Percentiles rank a stretch among this genome's conserved stretches.
phyloP scores from a whole-genome alignment of 2,113 vertebrate genomes.

The Otis tarda region DNA sequence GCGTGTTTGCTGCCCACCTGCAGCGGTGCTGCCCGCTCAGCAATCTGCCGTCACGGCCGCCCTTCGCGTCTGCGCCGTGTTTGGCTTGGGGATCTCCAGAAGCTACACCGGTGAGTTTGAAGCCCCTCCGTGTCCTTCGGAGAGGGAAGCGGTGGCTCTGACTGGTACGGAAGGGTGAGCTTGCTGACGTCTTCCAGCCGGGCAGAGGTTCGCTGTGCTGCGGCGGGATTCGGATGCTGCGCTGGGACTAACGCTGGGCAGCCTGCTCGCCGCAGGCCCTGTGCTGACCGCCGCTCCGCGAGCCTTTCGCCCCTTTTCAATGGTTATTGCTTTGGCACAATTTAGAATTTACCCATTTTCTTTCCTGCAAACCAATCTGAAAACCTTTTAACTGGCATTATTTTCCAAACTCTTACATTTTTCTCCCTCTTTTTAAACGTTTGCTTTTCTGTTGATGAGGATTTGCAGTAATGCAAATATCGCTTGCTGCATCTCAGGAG shows the following conservation, averaged over 20 bases:
- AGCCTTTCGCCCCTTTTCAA: background rate
- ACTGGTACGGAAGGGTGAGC: rapidly evolving
- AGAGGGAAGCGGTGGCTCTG: background rate
- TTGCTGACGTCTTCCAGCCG: rapidly evolving
- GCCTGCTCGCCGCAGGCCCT: background rate
- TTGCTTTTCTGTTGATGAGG: background rate
- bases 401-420: background rate
- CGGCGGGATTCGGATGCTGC: rapidly evolving
- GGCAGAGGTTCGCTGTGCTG: background rate
- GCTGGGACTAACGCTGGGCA: background rate
- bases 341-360: background rate
- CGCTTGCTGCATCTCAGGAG: background rate
- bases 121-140: rapidly evolving
- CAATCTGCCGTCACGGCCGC: background rate
- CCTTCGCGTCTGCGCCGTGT: background rate
- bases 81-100: background rate
- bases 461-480: background rate
- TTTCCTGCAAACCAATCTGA: background rate
- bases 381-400: background rate
- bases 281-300: rapidly evolving
- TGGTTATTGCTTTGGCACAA: background rate
- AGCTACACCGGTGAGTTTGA: background rate
- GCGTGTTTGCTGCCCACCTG: too few relatives aligned
- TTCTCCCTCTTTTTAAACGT: background rate
- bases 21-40: background rate